Evolutionary conservation across 2,888 invertebrate genomes (phyloP), one percentile per base, ranked within the genome.

Genomic region (Drosophila infuscata): DNA sequence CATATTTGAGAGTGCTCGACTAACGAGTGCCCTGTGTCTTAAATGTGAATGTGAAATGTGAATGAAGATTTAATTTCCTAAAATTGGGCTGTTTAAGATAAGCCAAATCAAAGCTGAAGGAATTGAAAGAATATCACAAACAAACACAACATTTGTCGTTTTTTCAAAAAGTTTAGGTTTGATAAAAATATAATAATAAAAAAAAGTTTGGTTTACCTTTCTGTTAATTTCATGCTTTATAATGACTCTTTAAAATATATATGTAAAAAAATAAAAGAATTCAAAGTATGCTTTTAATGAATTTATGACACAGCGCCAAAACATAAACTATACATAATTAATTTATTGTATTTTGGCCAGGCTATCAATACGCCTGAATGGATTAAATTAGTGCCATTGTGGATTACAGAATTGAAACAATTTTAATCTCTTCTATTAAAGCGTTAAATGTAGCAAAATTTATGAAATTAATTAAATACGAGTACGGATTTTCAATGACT

Each of bases 401-500:
- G 41, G 33, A 57, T 52, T 48, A 41, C 38, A 20, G 41, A 41
- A 61, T 41, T 38, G 8, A 32, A 49, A 38, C 41, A 38, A 58
- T 49, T 12, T 1, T 48, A 38, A n/a, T 43, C 15, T 41, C n/a
- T 51, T 56, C 25, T 61, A 32, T 35, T 66, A 29, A 54, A 36
- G 30, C 51, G 29, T 35, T 17, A 20, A 36, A 36, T 15, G 9
- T 15, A 3, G 3, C 2, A n/a, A 48, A 58, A 35, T 49, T 0
- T 41, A 20, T 35, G 29, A 57, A 69, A 41, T 30, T 35, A 48
- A 29, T 56, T 48, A 60, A 52, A 35, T 49, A 35, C 33, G 75
- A 59, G 52, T 62, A 48, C 62, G 15, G 46, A 60, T 68, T 56
- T 41, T n/a, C 48, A 64, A 41, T 46, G 67, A 46, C 63, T 68